These are phyloP conservation scores for Falco naumanni DNA, from an alignment of 2,797 vertebrate genomes.

Conservation along the genomic window DNA sequence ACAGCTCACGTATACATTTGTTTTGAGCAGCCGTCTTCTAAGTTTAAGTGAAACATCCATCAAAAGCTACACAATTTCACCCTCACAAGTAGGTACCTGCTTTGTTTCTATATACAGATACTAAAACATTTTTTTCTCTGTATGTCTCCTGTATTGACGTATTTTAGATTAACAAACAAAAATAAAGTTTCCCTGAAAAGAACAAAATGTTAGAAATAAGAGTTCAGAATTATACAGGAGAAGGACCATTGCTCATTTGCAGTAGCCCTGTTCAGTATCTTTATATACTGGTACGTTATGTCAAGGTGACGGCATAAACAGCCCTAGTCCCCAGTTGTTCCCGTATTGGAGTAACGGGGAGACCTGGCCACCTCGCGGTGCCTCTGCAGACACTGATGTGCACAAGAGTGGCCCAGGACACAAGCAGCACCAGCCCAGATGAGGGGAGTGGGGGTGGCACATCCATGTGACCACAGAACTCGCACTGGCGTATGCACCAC, in stretches of 20 bases:
- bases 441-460: not conserved
- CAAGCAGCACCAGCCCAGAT: not conserved
- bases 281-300: not conserved
- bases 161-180: not conserved
- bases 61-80: constrained; percentile 13
- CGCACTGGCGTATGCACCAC: fast-evolving
- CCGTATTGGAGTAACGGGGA: not conserved
- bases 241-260: not conserved
- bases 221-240: not conserved
- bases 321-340: not conserved
- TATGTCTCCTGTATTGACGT: not conserved
- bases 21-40: not conserved
- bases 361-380: not conserved
- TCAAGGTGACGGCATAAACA: not conserved
- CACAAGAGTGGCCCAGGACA: too few relatives aligned
- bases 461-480: not conserved
- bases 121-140: not conserved
- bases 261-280: not conserved
- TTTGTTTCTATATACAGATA: not conserved
- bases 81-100: not conserved
- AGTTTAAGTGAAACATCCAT: constrained; percentile 27
- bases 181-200: not conserved
- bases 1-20: not conserved
- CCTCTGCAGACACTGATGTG: not conserved
- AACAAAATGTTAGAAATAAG: not conserved